Base-by-base conservation (phyloP, 2,888 invertebrate genomes). In the Kryphioiulus occultus region DNA sequence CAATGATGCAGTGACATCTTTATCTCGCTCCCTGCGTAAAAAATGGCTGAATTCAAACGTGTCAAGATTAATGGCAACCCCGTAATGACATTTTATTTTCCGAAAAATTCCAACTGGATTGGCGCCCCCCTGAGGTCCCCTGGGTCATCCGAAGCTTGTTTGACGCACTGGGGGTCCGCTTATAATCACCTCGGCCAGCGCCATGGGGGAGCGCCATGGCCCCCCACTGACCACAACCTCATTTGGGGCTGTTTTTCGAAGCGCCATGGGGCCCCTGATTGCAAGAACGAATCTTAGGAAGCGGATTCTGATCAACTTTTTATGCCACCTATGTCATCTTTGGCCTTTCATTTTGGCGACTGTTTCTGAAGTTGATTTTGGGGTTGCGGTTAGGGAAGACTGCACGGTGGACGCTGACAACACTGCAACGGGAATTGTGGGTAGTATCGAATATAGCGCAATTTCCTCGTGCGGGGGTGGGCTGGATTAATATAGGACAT, bases 181-280 rank as follows among this genome's bases (percentile, higher is more conserved):
- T 68, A 68, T 68, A 68, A 68, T 68, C 68, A 68, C 68, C 68
- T 68, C 68, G 68, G 68, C 68, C 68, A 68, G 10, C 68, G 1
- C 68, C 68, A 68, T 26, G 68, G 68, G 68, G 19, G 68, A 12
- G 68, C 68, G 7, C 68, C 35, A 85, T 9, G 85, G 42, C 85
- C 42, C 85, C 85, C 85, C 42, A 42, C 85, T 15, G 42, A 85
- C 85, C 85, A n/a, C 85, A 85, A 85, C 85, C 85, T 85, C 85
- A 85, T 85, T 85, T 85, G 85, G 85, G 85, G 42, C 85, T 85
- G 85, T 85, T 85, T 85, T 85, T 85, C 42, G 35, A 39, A 85
- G 22, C 85, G 35, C 42, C 85, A 85, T 85, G 42, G 85, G 42
- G 85, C 68, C 68, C 22, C 68, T 68, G 68, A 68, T 68, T 68